phyloP scores from a whole-genome alignment of 1,140 invertebrate genomes.

The Rhynchophorus ferrugineus region DNA sequence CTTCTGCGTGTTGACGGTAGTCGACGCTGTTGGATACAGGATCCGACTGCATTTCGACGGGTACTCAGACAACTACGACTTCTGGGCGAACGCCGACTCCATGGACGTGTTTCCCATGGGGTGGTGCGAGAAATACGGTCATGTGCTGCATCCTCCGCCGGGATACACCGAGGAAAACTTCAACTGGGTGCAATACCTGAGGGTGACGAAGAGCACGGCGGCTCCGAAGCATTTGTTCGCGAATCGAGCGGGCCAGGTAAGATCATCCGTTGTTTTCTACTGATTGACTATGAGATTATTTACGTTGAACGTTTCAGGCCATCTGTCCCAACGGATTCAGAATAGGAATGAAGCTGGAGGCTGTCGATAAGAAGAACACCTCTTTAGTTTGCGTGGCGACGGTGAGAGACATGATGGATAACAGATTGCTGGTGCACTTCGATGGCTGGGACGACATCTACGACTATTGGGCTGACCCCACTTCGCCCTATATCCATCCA shows the following conservation, averaged over 20 bases:
- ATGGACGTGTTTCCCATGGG: slow-evolving; percentile 85
- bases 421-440: slow-evolving; percentile 84
- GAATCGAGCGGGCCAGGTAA: slow-evolving; percentile 50
- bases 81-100: slow-evolving; percentile 89
- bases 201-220: slow-evolving; percentile 63
- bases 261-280: neutral
- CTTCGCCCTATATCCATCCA: slow-evolving; percentile 88
- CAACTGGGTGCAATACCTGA: slow-evolving; percentile 79
- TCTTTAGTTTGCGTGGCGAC: slow-evolving; percentile 82
- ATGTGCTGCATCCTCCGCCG: slow-evolving; percentile 67
- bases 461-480: slow-evolving; percentile 88
- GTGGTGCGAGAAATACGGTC: slow-evolving; percentile 82
- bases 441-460: slow-evolving; percentile 92
- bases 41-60: slow-evolving; percentile 89
- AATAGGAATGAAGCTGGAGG: slow-evolving; percentile 90
- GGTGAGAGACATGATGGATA: slow-evolving; percentile 74
- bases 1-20: slow-evolving; percentile 82
- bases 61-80: slow-evolving; percentile 83
- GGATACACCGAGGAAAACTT: slow-evolving; percentile 57
- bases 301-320: slow-evolving; percentile 43
- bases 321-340: slow-evolving; percentile 70
- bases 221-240: slow-evolving; percentile 74
- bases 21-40: slow-evolving; percentile 74
- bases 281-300: neutral
- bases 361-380: slow-evolving; percentile 86